Base-by-base conservation (phyloP, 1,140 invertebrate species). In the Amyelois transitella region DNA sequence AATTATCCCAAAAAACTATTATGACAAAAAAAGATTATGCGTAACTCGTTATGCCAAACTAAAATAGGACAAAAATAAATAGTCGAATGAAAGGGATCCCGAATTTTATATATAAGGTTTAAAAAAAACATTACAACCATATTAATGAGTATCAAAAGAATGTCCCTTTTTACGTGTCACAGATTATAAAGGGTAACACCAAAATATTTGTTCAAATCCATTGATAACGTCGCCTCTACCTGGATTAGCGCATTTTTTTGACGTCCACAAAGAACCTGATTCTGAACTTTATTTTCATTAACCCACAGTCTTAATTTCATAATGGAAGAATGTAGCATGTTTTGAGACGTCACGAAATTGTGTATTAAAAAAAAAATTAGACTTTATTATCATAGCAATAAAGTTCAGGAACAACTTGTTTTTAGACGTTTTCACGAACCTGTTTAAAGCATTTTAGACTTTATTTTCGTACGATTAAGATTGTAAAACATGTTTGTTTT, bases 161-260 rank as follows among this genome's bases (percentile, higher is more conserved):
- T 28, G 4, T 14, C 58, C 19, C 18, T 44, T 44, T 45, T 19
- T 45, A 20, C 18, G 14, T 45, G 43, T 45, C 43, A 18, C 20
- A 20, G 20, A 48, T 21, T n/a, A 19, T 21, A 20, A 12, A 20
- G 6, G 45, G 19, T 12, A 6, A 21, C 22, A n/a, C 25, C 18
- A 32, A 53, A 53, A 53, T 53, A 53, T 53, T 53, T 53, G 51
- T 53, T 20, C 43, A 32, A 54, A 22, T 45, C 45, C 43, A 54
- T 48, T 54, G 44, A 54, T 54, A 54, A 54, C 21, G 12, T 19
- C 18, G 22, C 18, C 17, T 19, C 44, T 54, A 54, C 53, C 51
- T 53, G 51, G 12, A 8, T 24, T 12, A 8, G 47, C 3, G 18
- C 25, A 12, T 28, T 38, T 38, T 38, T 38, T 38, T 38, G 32